phyloP scores from a whole-genome alignment of 2,797 vertebrate genomes.

The Pseudochromis fuscus region DNA sequence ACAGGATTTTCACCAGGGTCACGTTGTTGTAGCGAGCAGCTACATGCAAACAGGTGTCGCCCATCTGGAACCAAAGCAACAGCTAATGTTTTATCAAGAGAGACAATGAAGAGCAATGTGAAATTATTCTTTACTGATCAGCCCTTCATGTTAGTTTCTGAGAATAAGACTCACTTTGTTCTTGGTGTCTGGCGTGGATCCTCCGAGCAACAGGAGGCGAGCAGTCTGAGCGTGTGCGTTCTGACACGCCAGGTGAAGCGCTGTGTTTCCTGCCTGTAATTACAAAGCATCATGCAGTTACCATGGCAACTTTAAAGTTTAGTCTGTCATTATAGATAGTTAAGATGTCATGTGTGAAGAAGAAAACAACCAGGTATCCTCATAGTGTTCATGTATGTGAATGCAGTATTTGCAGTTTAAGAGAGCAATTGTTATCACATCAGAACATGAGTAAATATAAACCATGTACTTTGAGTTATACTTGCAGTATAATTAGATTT shows the following conservation, averaged over 20 bases:
- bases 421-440: too few species aligned
- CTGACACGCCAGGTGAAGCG: constrained; percentile 94
- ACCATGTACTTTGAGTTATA: too few species aligned
- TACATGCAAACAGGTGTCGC: constrained; percentile 92
- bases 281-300: neutral
- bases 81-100: neutral
- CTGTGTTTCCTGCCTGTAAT: constrained; percentile 91
- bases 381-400: too few species aligned
- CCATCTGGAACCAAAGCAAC: constrained; percentile 81
- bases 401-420: too few species aligned
- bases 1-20: constrained; percentile 89
- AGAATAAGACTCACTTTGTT: constrained; percentile 87
- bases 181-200: constrained; percentile 88
- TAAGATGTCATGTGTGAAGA: too few species aligned
- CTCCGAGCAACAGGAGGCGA: constrained; percentile 88
- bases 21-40: constrained; percentile 93
- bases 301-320: too few species aligned
- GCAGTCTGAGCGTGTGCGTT: constrained; percentile 91
- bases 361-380: too few species aligned
- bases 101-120: neutral
- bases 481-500: too few species aligned
- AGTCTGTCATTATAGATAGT: too few species aligned
- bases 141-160: neutral
- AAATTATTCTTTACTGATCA: neutral
- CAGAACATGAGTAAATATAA: too few species aligned